Percentiles rank a stretch among this genome's conserved stretches.
These are phyloP conservation scores for Drosophila busckii DNA, from an alignment of 1,140 invertebrate genomes.

Conservation along the genomic window DNA sequence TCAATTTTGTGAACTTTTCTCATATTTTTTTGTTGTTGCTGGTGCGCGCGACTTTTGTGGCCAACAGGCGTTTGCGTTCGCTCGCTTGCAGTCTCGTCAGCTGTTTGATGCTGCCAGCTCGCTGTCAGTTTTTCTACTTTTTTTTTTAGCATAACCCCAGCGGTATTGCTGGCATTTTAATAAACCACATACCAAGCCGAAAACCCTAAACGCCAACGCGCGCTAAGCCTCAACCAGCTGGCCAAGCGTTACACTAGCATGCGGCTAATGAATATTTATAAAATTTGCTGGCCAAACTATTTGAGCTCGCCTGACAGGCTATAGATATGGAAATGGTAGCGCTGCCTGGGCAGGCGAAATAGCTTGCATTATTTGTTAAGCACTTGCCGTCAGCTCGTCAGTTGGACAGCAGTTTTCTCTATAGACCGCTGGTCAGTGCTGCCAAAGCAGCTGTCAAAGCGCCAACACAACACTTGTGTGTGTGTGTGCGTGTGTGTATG, in stretches of 20 bases:
- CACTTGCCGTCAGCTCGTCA: conserved; percentile 28
- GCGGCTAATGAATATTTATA: conserved; percentile 70
- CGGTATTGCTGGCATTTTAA: conserved; percentile 54
- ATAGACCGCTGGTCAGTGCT: conserved; percentile 5
- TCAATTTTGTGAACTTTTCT: conserved; percentile 36
- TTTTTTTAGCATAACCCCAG: conserved; percentile 3
- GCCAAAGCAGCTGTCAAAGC: conserved; percentile 9
- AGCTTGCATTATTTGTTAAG: conserved; percentile 31
- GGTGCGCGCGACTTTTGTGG: conserved; percentile 12
- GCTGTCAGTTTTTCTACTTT: neutral
- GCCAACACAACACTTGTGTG: neutral
- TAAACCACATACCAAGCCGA: conserved; percentile 43
- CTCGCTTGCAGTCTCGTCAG: neutral
- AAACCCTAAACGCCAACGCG: neutral
- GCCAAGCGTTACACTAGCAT: conserved; percentile 35
- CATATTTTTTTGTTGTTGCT: too few relatives aligned
- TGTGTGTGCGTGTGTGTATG: neutral
- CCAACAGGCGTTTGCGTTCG: neutral
- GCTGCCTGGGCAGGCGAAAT: neutral
- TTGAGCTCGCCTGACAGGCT: conserved; percentile 16
- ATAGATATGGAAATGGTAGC: conserved; percentile 22
- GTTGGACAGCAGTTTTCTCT: too few relatives aligned
- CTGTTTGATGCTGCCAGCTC: neutral
- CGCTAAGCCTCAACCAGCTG: conserved; percentile 10
- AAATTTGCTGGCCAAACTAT: conserved; percentile 23